A percentile compares a stretch with the other conserved stretches of the same genome.
These are phyloP conservation scores for Rattus norvegicus DNA, from an alignment of 2,113 vertebrate genomes.

Conservation along the genomic window DNA sequence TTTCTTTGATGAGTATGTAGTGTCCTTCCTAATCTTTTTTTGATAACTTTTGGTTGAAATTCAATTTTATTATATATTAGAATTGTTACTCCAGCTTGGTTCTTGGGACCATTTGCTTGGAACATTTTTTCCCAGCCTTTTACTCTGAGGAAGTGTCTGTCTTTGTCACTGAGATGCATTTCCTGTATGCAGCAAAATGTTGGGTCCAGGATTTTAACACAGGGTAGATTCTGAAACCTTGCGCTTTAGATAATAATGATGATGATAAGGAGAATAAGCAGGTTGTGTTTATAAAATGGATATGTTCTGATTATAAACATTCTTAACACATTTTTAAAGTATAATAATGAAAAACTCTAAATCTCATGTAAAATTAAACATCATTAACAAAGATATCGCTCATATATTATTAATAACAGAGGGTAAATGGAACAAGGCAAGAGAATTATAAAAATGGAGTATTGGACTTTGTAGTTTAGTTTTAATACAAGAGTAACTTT, in stretches of 20 bases:
- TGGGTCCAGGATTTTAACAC: background rate
- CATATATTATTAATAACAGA: background rate
- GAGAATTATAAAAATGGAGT: background rate
- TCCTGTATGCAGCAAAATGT: too few species aligned
- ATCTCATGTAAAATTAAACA: constrained; percentile 13
- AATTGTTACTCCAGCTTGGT: too few species aligned
- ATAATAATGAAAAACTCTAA: background rate
- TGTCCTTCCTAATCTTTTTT: too few species aligned
- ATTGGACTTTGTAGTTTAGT: background rate
- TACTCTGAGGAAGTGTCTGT: too few species aligned
- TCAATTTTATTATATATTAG: too few species aligned
- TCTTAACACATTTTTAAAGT: background rate
- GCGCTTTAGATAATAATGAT: constrained; percentile 17
- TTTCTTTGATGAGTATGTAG: too few species aligned
- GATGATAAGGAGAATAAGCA: background rate
- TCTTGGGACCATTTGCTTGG: too few species aligned
- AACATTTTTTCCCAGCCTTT: too few species aligned
- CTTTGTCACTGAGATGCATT: too few species aligned
- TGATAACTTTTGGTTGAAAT: too few species aligned
- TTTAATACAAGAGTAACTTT: constrained; percentile 5
- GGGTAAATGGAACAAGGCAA: background rate
- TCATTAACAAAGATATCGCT: constrained; percentile 42
- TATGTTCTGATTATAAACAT: background rate
- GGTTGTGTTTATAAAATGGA: background rate
- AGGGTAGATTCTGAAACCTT: background rate